Base-by-base conservation (phyloP, 2,113 vertebrate genomes). In the Tachysurus vachellii region DNA sequence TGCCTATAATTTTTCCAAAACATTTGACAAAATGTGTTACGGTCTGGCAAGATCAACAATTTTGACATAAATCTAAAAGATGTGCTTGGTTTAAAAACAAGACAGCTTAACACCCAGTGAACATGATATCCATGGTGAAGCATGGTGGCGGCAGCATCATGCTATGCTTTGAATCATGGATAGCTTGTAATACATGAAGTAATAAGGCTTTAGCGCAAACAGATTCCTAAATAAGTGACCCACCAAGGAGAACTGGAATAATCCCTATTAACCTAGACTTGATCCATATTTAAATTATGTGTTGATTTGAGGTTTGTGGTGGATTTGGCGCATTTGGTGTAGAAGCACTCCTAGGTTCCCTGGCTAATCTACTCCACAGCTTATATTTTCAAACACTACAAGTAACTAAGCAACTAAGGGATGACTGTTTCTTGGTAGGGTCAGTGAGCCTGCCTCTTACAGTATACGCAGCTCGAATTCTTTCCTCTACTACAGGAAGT, bases 401-500 rank as follows among this genome's bases (percentile, higher is more conserved):
- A 28, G 44, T 44, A 54, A 36, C 66, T 13, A 47, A 75, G 11
- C 13, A 23, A 16, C 19, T 28, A 31, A 11, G 42, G 42, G 44
- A 36, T 36, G 17, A n/a, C 1, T 36, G 81, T 23, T 16, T 54
- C n/a, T 83, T 12, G 80, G 73, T 50, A 70, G 10, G 44, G 81
- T 53, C 81, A 83, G 3, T 50, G 42, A n/a, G 16, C 8, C 66
- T 44, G 44, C n/a, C 57, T 68, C 87, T 62, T 23, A n/a, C n/a
- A n/a, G n/a, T n/a, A 83, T 90, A 53, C 80, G 83, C 83, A 75
- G 83, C 64, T 61, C 19, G 31, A 75, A 86, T 83, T 54, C 75
- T 68, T 88, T 88, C 64, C 42, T 76, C 23, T 64, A 57, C 26
- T 79, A 62, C 57, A 87, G 90, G 89, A 89, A 91, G 86, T 86